These are phyloP conservation scores for Teleogryllus occipitalis DNA, from an alignment of 1,140 invertebrate genomes.

Conservation along the genomic window DNA sequence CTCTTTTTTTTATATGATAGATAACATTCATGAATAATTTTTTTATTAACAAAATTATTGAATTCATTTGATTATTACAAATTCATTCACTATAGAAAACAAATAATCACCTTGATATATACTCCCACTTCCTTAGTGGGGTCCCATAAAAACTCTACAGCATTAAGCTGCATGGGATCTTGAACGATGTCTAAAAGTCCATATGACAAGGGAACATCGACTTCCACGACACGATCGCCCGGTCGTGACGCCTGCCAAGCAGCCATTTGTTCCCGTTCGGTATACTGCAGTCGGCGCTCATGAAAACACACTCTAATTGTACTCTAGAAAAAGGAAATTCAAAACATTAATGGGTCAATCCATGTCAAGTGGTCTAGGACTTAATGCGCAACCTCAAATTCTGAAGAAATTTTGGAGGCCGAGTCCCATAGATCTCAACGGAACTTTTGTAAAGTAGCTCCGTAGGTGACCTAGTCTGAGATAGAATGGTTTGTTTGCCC, in stretches of 20 bases:
- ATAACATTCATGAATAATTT: too few species aligned
- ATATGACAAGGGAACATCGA: conserved; percentile 89
- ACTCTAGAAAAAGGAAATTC: conserved; percentile 51
- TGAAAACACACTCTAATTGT: conserved; percentile 90
- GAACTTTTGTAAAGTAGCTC: too few species aligned
- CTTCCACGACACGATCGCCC: conserved; percentile 84
- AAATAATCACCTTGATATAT: conserved; percentile 70
- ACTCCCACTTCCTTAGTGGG: conserved; percentile 92
- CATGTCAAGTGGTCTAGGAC: too few species aligned
- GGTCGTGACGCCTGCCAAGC: conserved; percentile 81
- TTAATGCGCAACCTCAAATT: too few species aligned
- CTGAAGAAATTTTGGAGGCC: background rate
- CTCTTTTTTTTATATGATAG: too few species aligned
- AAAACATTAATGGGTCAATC: too few species aligned
- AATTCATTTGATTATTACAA: too few species aligned
- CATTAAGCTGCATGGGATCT: conserved; percentile 65
- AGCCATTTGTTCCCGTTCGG: conserved; percentile 86
- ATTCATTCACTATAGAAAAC: too few species aligned
- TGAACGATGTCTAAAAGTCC: conserved; percentile 76
- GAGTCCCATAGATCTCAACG: too few species aligned
- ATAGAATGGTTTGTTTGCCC: too few species aligned
- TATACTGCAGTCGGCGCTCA: conserved; percentile 90
- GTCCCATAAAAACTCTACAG: conserved; percentile 88
- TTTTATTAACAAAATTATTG: too few species aligned
- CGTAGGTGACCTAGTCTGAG: too few species aligned